phyloP scores from a whole-genome alignment of 64 coral and sea anemone genomes.

The Porites australiensis region DNA sequence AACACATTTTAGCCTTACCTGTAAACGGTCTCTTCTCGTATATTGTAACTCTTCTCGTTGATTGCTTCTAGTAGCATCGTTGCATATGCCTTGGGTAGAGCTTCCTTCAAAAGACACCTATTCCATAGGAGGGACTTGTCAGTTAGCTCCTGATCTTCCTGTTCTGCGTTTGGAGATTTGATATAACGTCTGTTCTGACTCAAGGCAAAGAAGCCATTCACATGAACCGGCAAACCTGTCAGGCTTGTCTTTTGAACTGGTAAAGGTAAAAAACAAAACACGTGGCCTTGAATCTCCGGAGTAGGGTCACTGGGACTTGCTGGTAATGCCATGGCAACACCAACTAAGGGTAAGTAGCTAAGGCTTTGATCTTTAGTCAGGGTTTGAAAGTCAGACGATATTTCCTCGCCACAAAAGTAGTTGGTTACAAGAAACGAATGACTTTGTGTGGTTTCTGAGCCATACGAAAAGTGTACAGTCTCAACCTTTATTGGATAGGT shows the following conservation, averaged over 20 bases:
- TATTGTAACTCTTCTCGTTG: background rate
- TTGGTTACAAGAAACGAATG: slow-evolving; percentile 77
- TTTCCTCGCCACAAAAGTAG: slow-evolving; percentile 58
- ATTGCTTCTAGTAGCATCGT: background rate
- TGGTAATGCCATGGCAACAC: slow-evolving; percentile 53
- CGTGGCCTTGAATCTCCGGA: slow-evolving; percentile 8
- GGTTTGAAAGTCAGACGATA: slow-evolving; percentile 52
- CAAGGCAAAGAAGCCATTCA: slow-evolving; percentile 96
- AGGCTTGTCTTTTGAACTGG: slow-evolving; percentile 82
- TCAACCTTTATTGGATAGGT: slow-evolving; percentile 74
- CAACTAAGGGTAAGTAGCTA: slow-evolving; percentile 83
- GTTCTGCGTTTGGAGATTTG: slow-evolving; percentile 87
- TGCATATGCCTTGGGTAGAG: too few species aligned
- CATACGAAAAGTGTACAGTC: background rate
- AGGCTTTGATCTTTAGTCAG: slow-evolving; percentile 70
- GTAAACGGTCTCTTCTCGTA: background rate
- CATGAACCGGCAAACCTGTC: slow-evolving; percentile 92
- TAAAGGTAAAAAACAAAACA: slow-evolving; percentile 95
- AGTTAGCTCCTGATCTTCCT: slow-evolving; percentile 72
- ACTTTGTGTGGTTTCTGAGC: background rate
- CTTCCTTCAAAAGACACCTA: background rate
- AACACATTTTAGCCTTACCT: background rate
- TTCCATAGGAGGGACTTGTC: slow-evolving; percentile 89
- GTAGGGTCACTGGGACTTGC: background rate
- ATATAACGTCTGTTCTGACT: slow-evolving; percentile 93